These are phyloP conservation scores for Thunnus thynnus DNA, from an alignment of 2,113 vertebrate genomes.

Conservation along the genomic window DNA sequence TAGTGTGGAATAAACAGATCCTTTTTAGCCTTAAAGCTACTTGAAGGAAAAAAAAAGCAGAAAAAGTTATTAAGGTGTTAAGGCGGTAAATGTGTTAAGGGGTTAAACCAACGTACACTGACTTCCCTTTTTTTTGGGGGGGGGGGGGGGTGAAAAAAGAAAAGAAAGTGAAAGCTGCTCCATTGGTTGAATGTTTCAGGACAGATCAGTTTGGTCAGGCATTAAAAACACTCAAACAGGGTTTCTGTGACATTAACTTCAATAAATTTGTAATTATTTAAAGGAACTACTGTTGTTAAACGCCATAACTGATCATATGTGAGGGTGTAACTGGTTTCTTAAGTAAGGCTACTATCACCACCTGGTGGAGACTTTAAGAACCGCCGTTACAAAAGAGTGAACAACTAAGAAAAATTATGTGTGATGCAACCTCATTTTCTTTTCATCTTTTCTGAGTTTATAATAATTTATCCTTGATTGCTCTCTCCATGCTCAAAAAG, in stretches of 20 bases:
- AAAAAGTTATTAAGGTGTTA: too few relatives aligned
- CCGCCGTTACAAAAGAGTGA: neutral
- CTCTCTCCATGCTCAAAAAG: too few relatives aligned
- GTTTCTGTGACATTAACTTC: neutral
- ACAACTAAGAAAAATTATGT: neutral
- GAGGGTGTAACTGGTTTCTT: neutral
- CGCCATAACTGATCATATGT: too few relatives aligned
- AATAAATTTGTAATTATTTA: neutral
- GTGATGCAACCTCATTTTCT: too few relatives aligned
- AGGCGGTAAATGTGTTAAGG: neutral
- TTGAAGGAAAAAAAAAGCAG: neutral
- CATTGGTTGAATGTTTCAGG: neutral
- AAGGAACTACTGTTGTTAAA: neutral
- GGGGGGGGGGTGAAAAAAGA: too few relatives aligned
- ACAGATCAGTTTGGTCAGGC: neutral
- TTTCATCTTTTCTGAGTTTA: neutral
- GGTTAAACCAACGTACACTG: neutral
- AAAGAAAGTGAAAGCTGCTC: neutral
- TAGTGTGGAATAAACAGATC: neutral
- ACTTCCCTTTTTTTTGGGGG: neutral
- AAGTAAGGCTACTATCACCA: conserved; percentile 43
- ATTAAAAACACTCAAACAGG: too few relatives aligned
- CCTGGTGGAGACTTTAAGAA: conserved; percentile 56
- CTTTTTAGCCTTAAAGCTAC: neutral
- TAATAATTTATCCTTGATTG: neutral